These are phyloP conservation scores for Diploptera punctata DNA, from an alignment of 2,888 invertebrate genomes.

Conservation along the genomic window DNA sequence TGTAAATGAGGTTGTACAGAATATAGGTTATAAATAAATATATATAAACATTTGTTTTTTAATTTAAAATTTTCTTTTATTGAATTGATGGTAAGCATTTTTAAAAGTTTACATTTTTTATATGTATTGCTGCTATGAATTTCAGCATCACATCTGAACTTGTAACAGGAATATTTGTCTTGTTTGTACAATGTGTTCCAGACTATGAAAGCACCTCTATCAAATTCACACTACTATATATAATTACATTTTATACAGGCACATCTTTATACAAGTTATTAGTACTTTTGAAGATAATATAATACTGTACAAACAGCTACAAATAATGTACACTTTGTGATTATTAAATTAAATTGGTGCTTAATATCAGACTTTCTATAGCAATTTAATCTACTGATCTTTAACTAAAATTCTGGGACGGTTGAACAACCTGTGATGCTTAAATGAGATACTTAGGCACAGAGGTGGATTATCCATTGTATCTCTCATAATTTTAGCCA, in stretches of 20 bases:
- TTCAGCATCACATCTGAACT: neutral
- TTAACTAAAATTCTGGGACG: conserved; percentile 15
- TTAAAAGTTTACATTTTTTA: neutral
- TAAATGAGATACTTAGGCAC: conserved; percentile 13
- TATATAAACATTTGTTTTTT: conserved; percentile 1
- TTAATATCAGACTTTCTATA: neutral
- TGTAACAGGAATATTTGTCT: neutral
- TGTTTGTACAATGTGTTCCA: neutral
- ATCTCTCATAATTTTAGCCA: conserved; percentile 4
- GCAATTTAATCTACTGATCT: neutral
- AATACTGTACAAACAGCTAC: neutral
- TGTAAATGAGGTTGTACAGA: conserved; percentile 13
- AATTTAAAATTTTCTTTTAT: neutral
- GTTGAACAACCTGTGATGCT: neutral
- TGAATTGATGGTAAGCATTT: neutral
- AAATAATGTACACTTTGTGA: neutral
- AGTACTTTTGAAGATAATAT: neutral
- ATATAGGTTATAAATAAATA: conserved; percentile 1
- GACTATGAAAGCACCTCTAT: neutral
- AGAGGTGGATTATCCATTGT: conserved; percentile 11
- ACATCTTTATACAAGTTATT: neutral
- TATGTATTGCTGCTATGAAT: neutral
- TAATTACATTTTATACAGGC: conserved; percentile 6
- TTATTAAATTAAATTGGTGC: neutral
- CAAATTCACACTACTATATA: neutral